A percentile compares a stretch with the other conserved stretches of the same genome.
phyloP scores from a whole-genome alignment of 1,140 invertebrate genomes.

The Lineus longissimus region DNA sequence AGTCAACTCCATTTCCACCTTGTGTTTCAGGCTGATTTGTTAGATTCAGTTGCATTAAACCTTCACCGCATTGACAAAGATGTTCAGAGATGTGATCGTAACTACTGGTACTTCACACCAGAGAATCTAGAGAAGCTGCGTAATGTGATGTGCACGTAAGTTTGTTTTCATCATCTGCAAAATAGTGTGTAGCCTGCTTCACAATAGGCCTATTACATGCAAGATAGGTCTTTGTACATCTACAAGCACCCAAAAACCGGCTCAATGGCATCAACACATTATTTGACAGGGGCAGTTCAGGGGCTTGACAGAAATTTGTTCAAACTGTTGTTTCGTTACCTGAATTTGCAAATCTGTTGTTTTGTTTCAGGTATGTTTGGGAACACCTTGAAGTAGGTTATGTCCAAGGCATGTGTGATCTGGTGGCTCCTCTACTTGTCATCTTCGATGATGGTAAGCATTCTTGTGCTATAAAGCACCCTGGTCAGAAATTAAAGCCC shows the following conservation, averaged over 20 bases:
- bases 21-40: constrained; percentile 68
- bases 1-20: no score
- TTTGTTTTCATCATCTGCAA: constrained; percentile 7
- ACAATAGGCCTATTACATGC: no score
- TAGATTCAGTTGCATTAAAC: constrained; percentile 85
- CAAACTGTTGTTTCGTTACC: no score
- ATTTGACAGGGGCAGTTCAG: no score
- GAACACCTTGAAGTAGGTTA: constrained; percentile 83
- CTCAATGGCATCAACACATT: no score
- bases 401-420: constrained; percentile 85
- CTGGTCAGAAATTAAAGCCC: neutral
- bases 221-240: no score
- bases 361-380: constrained; percentile 76
- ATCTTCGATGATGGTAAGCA: constrained; percentile 76
- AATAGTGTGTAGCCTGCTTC: no score
- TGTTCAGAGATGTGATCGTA: constrained; percentile 89
- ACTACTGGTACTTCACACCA: constrained; percentile 82
- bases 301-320: no score
- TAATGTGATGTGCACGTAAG: constrained; percentile 91
- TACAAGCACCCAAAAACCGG: no score
- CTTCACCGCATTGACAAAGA: constrained; percentile 94
- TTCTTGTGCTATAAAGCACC: no score
- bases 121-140: constrained; percentile 88
- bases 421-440: constrained; percentile 86
- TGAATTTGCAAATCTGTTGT: no score